phyloP scores from a whole-genome alignment of 2,797 vertebrate genomes.

The Hylomyscus alleni region DNA sequence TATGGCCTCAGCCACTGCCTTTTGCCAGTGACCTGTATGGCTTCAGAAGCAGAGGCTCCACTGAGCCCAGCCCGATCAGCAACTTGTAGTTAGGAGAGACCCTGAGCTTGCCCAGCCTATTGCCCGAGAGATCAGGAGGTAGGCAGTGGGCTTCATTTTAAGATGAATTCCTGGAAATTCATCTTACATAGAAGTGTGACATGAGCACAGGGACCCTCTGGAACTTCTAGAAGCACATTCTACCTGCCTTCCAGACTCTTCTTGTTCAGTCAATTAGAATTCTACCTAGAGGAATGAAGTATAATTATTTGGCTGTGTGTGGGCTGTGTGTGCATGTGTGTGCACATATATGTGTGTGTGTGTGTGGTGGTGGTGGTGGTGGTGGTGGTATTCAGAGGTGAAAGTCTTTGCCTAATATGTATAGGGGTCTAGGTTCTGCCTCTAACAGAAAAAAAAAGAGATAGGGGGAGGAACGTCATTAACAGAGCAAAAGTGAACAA shows the following conservation, averaged over 20 bases:
- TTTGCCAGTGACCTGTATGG: background rate
- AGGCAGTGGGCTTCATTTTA: background rate
- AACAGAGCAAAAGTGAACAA: background rate
- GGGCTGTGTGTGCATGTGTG: background rate
- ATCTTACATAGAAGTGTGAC: background rate
- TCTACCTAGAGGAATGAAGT: background rate
- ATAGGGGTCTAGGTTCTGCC: background rate
- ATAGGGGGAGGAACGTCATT: background rate
- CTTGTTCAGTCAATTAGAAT: background rate
- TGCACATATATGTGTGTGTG: background rate
- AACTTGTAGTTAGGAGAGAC: background rate
- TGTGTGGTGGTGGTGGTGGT: too few relatives aligned
- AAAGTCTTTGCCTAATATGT: background rate
- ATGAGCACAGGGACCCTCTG: background rate
- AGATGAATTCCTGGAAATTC: background rate
- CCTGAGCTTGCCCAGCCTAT: background rate
- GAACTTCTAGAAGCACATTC: background rate
- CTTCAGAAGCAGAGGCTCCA: background rate
- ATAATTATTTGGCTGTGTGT: background rate
- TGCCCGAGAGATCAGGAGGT: background rate
- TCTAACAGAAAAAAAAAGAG: background rate
- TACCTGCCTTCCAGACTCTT: background rate
- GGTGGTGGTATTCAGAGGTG: background rate
- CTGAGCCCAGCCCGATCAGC: fast-evolving
- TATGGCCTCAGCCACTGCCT: background rate